Evolutionary conservation across 2,888 invertebrate species (phyloP).

Genomic region (Drosophila trichaetosa): DNA sequence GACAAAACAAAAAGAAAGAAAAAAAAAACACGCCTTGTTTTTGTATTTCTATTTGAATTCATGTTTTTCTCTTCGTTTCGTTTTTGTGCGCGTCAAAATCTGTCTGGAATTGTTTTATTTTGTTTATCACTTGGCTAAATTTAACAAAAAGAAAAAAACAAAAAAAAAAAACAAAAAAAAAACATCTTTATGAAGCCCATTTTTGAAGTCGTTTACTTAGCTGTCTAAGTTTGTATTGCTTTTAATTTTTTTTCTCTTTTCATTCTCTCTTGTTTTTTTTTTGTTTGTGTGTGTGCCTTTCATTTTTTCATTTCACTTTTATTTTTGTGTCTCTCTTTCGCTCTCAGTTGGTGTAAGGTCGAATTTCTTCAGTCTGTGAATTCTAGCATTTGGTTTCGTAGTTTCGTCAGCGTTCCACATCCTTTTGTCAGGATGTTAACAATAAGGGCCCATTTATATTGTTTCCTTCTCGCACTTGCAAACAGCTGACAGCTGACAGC

Average conservation of each 20-base stretch:
- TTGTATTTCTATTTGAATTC: conserved; percentile 38
- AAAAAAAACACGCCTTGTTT: conserved; percentile 31
- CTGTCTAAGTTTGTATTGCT: conserved; percentile 17
- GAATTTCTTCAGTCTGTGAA: conserved; percentile 32
- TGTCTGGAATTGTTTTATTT: neutral
- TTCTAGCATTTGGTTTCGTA: conserved; percentile 54
- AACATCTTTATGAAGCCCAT: conserved; percentile 22
- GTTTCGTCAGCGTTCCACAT: conserved; percentile 27
- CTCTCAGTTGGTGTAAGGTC: neutral
- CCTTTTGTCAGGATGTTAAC: conserved; percentile 71
- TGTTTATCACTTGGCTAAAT: neutral
- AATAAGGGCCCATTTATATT: conserved; percentile 74
- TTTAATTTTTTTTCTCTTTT: conserved; percentile 4
- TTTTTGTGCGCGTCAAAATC: conserved; percentile 13
- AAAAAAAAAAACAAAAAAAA: neutral
- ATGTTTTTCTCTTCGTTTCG: conserved; percentile 38
- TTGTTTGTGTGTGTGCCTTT: conserved; percentile 18
- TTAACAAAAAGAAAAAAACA: neutral
- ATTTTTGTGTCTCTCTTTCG: neutral
- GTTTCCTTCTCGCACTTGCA: conserved; percentile 72
- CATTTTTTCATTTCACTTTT: conserved; percentile 50
- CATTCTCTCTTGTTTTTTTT: neutral
- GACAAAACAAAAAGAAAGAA: conserved; percentile 2
- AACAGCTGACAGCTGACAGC: conserved; percentile 80
- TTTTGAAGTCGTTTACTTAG: conserved; percentile 14